phyloP scores from a whole-genome alignment of 1,140 invertebrate genomes.

The Idris sp. region DNA sequence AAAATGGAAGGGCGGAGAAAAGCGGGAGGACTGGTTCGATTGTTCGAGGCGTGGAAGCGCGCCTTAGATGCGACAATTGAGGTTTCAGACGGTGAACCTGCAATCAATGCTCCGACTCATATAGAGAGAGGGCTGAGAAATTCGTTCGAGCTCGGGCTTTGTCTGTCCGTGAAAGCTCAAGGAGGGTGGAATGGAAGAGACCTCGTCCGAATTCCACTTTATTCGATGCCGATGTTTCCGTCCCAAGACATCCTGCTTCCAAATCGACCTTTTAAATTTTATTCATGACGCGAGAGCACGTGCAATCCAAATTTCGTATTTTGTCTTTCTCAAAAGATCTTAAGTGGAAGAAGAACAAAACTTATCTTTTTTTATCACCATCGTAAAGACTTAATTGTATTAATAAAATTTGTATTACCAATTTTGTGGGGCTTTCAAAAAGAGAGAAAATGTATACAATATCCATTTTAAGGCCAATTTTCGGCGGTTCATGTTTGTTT shows the following conservation, averaged over 20 bases:
- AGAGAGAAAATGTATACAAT: constrained; percentile 13
- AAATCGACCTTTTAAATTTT: constrained; percentile 60
- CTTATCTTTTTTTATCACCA: too few species aligned
- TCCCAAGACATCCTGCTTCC: constrained; percentile 55
- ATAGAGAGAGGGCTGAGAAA: constrained; percentile 61
- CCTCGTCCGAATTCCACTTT: constrained; percentile 60
- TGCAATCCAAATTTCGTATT: too few species aligned
- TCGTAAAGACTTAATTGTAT: too few species aligned
- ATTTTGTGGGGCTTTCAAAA: constrained; percentile 1
- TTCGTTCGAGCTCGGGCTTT: constrained; percentile 69
- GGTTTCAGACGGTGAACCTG: constrained; percentile 76
- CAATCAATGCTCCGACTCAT: constrained; percentile 73
- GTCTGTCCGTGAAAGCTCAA: constrained; percentile 73
- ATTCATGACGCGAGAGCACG: constrained; percentile 37
- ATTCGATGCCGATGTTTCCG: constrained; percentile 59
- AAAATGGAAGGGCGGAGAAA: constrained; percentile 14
- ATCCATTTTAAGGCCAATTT: constrained; percentile 21
- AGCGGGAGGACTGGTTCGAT: constrained; percentile 63
- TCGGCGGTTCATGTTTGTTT: constrained; percentile 1
- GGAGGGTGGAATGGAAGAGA: constrained; percentile 62
- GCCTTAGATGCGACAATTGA: constrained; percentile 77
- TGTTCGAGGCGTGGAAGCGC: constrained; percentile 74
- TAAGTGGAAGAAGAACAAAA: too few species aligned
- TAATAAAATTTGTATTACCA: too few species aligned
- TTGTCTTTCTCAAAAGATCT: too few species aligned